A percentile compares a stretch with the other conserved stretches of the same genome.
Evolutionary conservation across 2,113 vertebrate species (phyloP).

Genomic region (Cathartes aura): DNA sequence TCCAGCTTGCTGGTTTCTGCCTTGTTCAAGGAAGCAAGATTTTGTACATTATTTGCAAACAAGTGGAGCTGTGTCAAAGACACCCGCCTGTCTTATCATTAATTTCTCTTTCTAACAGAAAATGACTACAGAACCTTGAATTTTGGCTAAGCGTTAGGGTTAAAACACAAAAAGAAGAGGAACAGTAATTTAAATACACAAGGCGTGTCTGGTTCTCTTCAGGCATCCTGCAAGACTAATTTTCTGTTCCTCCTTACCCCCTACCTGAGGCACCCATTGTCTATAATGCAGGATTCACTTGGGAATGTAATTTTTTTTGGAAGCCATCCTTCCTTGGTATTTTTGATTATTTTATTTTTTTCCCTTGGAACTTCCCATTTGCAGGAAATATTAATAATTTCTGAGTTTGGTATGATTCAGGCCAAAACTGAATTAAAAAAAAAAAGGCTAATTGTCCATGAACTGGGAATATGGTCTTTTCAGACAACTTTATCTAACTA

Average conservation of each 20-base stretch:
- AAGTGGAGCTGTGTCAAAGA: background rate
- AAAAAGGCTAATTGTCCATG: background rate
- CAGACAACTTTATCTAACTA: background rate
- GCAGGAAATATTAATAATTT: background rate
- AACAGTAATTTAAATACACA: background rate
- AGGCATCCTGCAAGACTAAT: background rate
- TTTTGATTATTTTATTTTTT: background rate
- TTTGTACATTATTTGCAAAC: background rate
- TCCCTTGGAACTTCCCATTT: background rate
- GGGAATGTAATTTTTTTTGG: background rate
- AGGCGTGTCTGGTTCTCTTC: background rate
- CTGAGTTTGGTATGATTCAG: background rate
- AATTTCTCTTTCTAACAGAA: background rate
- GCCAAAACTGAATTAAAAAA: background rate
- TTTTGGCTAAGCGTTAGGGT: background rate
- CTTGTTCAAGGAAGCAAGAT: background rate
- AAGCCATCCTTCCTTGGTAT: background rate
- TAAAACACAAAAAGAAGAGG: background rate
- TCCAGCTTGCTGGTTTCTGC: background rate
- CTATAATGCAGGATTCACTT: background rate
- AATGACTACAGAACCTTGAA: background rate
- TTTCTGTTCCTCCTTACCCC: background rate
- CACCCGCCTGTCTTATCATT: background rate
- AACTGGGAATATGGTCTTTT: background rate
- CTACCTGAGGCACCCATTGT: background rate